Evolutionary conservation across 2,888 invertebrate genomes (phyloP).

Genomic region (Drosophila merina): DNA sequence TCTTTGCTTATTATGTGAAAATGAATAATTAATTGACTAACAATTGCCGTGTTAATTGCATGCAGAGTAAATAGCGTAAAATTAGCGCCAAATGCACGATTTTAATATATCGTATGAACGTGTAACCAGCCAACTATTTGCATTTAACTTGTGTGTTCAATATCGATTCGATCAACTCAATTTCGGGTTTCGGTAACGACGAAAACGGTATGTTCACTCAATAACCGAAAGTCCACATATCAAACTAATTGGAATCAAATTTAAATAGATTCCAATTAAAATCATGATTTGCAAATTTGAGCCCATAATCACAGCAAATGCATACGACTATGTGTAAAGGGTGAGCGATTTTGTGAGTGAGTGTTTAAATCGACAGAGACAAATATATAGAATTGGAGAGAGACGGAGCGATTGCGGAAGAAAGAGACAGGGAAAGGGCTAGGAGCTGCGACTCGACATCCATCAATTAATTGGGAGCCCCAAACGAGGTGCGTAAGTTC

Average conservation of each 20-base stretch:
- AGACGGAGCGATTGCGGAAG: not conserved
- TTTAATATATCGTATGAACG: slow-evolving; percentile 8
- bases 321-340: slow-evolving; percentile 4
- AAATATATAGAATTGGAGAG: not conserved
- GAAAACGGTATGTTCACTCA: slow-evolving; percentile 14
- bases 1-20: slow-evolving; percentile 27
- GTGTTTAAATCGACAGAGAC: slow-evolving; percentile 9
- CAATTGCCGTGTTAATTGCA: slow-evolving; percentile 21
- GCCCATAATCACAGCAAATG: slow-evolving; percentile 21
- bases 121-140: not conserved
- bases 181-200: slow-evolving; percentile 23
- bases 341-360: not conserved
- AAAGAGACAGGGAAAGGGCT: not conserved
- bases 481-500: slow-evolving; percentile 67
- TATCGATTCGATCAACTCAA: slow-evolving; percentile 27
- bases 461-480: slow-evolving; percentile 58
- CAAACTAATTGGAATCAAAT: slow-evolving; percentile 49
- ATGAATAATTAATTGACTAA: slow-evolving; percentile 29
- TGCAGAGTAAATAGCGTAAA: slow-evolving; percentile 26
- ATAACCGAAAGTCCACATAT: slow-evolving; percentile 33
- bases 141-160: slow-evolving; percentile 8
- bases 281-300: slow-evolving; percentile 32
- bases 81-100: slow-evolving; percentile 10
- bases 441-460: slow-evolving; percentile 31
- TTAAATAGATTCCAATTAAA: slow-evolving; percentile 57